Percentiles rank a stretch among this genome's conserved stretches.
phyloP scores from a whole-genome alignment of 2,797 vertebrate genomes.

The Sardinella longiceps region DNA sequence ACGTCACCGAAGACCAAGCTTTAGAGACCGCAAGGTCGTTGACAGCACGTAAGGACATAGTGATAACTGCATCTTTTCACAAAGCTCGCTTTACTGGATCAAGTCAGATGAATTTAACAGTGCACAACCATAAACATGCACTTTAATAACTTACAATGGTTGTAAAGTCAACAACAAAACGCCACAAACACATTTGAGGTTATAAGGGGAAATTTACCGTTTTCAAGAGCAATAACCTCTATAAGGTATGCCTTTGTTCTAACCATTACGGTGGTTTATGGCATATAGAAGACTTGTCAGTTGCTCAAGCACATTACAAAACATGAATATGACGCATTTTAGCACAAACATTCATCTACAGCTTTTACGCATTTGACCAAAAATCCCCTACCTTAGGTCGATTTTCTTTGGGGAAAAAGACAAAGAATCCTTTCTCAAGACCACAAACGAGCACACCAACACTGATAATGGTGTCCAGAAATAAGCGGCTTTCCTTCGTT shows the following conservation, averaged over 20 bases:
- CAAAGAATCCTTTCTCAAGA: constrained; percentile 49
- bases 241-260: constrained; percentile 12
- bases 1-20: constrained; percentile 40
- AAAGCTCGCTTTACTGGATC: neutral
- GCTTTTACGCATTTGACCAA: neutral
- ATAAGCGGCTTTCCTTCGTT: constrained; percentile 47
- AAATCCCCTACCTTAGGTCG: constrained; percentile 49
- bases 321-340: neutral
- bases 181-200: neutral
- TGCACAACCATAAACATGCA: neutral
- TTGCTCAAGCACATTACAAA: neutral
- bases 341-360: neutral
- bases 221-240: neutral
- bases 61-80: constrained; percentile 8
- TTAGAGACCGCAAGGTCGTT: constrained; percentile 56
- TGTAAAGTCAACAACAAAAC: no score
- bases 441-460: constrained; percentile 36
- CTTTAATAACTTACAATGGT: neutral
- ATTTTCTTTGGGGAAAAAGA: constrained; percentile 62
- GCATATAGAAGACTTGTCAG: neutral
- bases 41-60: neutral
- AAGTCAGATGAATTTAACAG: neutral
- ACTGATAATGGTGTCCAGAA: constrained; percentile 50
- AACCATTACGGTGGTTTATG: neutral
- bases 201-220: neutral